Conservation (phyloP, 1,140 invertebrate species). For the Chironomus tepperi region DNA sequence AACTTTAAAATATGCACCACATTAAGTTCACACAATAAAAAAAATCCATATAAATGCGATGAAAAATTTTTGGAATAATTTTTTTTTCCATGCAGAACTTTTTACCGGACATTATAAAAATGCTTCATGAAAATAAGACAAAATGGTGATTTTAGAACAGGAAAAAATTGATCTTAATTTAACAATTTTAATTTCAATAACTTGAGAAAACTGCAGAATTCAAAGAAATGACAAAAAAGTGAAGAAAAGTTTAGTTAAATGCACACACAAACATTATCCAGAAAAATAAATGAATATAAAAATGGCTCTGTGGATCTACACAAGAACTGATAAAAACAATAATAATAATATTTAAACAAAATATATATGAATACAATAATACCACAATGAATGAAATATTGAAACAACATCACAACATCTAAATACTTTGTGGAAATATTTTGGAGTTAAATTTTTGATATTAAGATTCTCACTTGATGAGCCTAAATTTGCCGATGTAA, state of each 20-base stretch:
- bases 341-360: conserved; percentile 17
- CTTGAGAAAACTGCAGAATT: background rate
- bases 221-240: background rate
- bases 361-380: conserved; percentile 22
- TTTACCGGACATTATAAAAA: conserved; percentile 20
- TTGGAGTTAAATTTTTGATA: background rate
- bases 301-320: background rate
- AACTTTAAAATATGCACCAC: conserved; percentile 25
- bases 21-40: conserved; percentile 29
- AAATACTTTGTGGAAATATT: conserved; percentile 5
- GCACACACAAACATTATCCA: conserved; percentile 22
- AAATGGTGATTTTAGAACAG: background rate
- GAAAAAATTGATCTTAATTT: background rate
- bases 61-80: conserved; percentile 14
- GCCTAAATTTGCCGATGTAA: background rate
- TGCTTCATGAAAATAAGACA: background rate
- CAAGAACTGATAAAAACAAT: conserved; percentile 14
- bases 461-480: background rate
- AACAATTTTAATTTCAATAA: background rate
- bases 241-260: conserved; percentile 16
- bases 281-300: background rate
- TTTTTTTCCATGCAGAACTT: background rate
- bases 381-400: conserved; percentile 15
- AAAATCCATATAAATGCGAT: background rate
- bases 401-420: conserved; percentile 18